Evolutionary conservation across 2,888 invertebrate species (phyloP).

Genomic region (Heliconius ethilla): DNA sequence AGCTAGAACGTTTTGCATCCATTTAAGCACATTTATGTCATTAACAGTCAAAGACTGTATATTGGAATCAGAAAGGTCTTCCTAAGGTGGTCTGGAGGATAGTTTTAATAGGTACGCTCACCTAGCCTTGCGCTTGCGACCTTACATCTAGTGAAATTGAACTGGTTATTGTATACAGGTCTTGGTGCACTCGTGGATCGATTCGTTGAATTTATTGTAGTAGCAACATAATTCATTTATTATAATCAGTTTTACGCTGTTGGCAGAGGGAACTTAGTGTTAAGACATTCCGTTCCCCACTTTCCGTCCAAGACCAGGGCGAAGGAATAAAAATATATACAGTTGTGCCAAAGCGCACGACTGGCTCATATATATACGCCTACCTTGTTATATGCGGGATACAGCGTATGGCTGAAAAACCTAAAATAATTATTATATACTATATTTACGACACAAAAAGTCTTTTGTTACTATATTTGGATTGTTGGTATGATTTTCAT

Average conservation of each 20-base stretch:
- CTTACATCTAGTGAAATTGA: slow-evolving; percentile 79
- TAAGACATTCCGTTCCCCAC: too few relatives aligned
- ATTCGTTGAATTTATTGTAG: slow-evolving; percentile 56
- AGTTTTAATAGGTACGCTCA: slow-evolving; percentile 58
- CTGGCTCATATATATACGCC: too few relatives aligned
- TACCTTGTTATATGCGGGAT: too few relatives aligned
- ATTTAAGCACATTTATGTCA: slow-evolving; percentile 29
- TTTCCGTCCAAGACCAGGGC: too few relatives aligned
- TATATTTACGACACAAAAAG: neutral
- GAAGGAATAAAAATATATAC: too few relatives aligned
- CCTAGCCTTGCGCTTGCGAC: slow-evolving; percentile 75
- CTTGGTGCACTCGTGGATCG: slow-evolving; percentile 53
- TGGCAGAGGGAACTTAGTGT: too few relatives aligned
- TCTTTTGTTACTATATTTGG: neutral
- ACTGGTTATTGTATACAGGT: slow-evolving; percentile 62
- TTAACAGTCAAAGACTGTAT: slow-evolving; percentile 21
- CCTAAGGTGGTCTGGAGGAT: slow-evolving; percentile 37
- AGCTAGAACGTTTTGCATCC: slow-evolving; percentile 17
- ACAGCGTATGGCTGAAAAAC: too few relatives aligned
- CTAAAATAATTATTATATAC: too few relatives aligned
- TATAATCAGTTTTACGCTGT: neutral
- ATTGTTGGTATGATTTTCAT: neutral
- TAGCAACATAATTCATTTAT: slow-evolving; percentile 47
- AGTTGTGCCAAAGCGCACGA: too few relatives aligned
- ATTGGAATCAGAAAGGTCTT: slow-evolving; percentile 38